These are phyloP conservation scores for Pseudococcus jackbeardsleyi DNA, from an alignment of 2,888 invertebrate genomes.

Conservation along the genomic window DNA sequence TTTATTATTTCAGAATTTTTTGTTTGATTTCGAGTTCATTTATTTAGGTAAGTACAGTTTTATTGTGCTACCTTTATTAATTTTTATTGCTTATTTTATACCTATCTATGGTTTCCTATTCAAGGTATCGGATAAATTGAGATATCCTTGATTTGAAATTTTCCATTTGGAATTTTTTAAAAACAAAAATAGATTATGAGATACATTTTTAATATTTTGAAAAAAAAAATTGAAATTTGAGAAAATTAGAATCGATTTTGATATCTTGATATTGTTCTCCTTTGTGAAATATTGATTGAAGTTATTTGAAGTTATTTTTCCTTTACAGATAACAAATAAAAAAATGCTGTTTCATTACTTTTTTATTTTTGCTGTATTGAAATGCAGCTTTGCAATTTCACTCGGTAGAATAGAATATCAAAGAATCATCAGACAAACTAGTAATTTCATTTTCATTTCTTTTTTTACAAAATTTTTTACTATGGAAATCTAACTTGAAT, in stretches of 20 bases:
- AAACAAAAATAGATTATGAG: too few relatives aligned
- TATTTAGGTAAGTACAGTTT: background rate
- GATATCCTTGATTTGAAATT: background rate
- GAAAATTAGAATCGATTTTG: too few relatives aligned
- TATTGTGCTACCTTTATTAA: background rate
- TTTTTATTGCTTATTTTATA: background rate
- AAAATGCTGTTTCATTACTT: slow-evolving; percentile 18
- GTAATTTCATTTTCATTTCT: background rate
- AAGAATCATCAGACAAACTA: background rate
- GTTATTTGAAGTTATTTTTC: too few relatives aligned
- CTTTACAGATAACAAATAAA: background rate
- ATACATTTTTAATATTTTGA: too few relatives aligned
- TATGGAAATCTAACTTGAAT: background rate
- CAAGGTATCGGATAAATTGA: background rate
- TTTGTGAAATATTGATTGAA: too few relatives aligned
- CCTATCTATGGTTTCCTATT: background rate
- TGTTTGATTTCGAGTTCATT: background rate
- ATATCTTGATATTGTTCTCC: too few relatives aligned
- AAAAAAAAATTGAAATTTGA: too few relatives aligned
- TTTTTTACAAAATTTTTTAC: background rate
- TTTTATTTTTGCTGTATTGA: background rate
- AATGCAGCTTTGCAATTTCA: background rate
- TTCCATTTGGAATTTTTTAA: background rate
- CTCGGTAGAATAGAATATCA: background rate
- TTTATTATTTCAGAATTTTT: background rate